Percentiles rank a stretch among this genome's conserved stretches.
Conservation (phyloP, 2,113 vertebrate genomes). For the Cottus gobio region DNA sequence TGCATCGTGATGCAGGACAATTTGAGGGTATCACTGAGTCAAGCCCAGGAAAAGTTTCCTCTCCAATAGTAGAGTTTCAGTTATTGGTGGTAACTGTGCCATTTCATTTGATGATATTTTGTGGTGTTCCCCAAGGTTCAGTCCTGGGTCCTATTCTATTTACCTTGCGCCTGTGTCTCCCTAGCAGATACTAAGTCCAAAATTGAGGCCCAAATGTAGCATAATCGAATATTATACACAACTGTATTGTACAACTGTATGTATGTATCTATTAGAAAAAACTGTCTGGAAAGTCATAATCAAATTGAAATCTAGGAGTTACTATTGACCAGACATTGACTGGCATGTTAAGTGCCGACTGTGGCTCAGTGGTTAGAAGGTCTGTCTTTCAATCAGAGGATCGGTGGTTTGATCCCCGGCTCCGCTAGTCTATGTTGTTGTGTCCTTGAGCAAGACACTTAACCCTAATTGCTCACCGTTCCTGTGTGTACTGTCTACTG, state of each 20-base stretch:
- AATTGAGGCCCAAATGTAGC: not conserved
- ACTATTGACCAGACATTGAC: not conserved
- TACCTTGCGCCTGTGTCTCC: not conserved
- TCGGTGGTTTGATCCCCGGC: too few relatives aligned
- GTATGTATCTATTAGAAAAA: not conserved
- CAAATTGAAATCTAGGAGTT: not conserved
- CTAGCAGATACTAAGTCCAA: not conserved
- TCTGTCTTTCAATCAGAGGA: too few relatives aligned
- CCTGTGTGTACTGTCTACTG: too few relatives aligned
- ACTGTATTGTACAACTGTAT: too few relatives aligned
- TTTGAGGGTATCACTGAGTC: not conserved
- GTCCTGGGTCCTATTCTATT: not conserved
- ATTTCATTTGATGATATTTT: not conserved
- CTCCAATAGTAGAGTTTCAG: not conserved
- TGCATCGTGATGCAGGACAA: not conserved
- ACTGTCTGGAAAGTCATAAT: not conserved
- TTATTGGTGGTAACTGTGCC: not conserved
- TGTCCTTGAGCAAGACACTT: too few relatives aligned
- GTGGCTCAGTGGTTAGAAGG: too few relatives aligned
- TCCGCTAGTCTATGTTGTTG: too few relatives aligned
- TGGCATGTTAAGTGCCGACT: too few relatives aligned
- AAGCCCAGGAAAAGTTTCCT: not conserved
- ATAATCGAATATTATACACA: not conserved
- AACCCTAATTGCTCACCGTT: too few relatives aligned
- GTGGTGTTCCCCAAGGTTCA: conserved; percentile 6